A percentile compares a stretch with the other conserved stretches of the same genome.
Conservation (phyloP, 2,113 vertebrate species). For the Pithys albifrons region DNA sequence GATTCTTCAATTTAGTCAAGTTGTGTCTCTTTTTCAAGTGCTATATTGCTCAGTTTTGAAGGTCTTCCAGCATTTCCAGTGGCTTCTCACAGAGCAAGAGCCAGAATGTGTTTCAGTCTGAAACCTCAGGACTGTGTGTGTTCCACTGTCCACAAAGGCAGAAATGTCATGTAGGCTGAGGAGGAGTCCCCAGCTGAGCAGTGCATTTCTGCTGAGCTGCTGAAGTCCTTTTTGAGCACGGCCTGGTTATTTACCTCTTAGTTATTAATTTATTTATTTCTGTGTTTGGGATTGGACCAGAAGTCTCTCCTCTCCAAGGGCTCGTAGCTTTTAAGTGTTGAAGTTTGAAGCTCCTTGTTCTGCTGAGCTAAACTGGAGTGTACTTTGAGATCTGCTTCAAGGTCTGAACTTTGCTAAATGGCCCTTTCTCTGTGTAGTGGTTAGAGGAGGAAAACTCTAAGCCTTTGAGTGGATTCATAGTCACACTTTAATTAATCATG, state of each 20-base stretch:
- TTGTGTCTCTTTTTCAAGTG: constrained; percentile 29
- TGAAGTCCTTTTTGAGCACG: background rate
- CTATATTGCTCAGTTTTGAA: constrained; percentile 1
- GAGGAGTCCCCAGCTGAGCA: background rate
- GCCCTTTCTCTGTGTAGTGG: background rate
- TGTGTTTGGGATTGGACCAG: background rate
- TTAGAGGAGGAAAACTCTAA: background rate
- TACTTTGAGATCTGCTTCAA: background rate
- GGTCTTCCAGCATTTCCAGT: constrained; percentile 56
- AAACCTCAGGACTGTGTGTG: background rate
- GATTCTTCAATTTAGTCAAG: constrained; percentile 53
- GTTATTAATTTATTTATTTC: constrained; percentile 34
- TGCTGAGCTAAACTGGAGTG: background rate
- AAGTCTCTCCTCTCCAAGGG: background rate
- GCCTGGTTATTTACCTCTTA: background rate
- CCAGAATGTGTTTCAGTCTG: background rate
- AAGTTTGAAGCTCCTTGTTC: background rate
- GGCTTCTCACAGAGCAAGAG: constrained; percentile 16
- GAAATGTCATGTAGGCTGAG: background rate
- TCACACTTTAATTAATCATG: constrained; percentile 59
- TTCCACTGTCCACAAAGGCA: background rate
- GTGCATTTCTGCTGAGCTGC: background rate
- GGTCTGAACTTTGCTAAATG: constrained; percentile 13
- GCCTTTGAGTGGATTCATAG: constrained; percentile 40
- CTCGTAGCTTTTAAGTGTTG: background rate